Evolutionary conservation across 2,797 vertebrate genomes (phyloP).

Genomic region (Heterohyrax brucei): DNA sequence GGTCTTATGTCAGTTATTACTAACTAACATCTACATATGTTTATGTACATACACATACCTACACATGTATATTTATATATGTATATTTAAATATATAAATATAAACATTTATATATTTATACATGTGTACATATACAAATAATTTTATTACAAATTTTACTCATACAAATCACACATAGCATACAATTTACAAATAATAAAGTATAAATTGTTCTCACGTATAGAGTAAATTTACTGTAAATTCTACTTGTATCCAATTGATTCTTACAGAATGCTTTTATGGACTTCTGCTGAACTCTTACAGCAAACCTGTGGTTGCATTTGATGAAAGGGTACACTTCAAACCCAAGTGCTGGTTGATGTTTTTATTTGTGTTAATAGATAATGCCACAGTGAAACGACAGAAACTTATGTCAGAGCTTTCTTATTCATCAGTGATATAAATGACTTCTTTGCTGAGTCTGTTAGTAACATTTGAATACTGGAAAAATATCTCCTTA

Average conservation of each 20-base stretch:
- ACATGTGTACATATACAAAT: no score
- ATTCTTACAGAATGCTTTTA: neutral
- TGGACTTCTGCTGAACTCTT: neutral
- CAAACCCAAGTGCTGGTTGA: neutral
- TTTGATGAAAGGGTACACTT: neutral
- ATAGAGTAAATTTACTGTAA: neutral
- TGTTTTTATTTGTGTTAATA: neutral
- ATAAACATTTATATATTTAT: no score
- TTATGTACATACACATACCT: neutral
- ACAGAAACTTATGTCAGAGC: neutral
- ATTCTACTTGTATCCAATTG: neutral
- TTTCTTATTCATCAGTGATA: neutral
- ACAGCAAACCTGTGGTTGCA: neutral
- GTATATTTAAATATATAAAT: no score
- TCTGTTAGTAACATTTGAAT: neutral
- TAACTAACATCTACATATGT: no score
- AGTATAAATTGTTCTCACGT: neutral
- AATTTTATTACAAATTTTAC: neutral
- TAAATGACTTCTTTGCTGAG: neutral
- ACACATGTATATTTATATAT: neutral
- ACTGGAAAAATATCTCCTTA: neutral
- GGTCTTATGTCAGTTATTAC: no score
- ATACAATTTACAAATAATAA: conserved; percentile 35
- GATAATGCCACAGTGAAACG: conserved; percentile 6
- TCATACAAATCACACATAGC: neutral